phyloP scores from a whole-genome alignment of 2,797 vertebrate genomes.

The Avahi laniger region DNA sequence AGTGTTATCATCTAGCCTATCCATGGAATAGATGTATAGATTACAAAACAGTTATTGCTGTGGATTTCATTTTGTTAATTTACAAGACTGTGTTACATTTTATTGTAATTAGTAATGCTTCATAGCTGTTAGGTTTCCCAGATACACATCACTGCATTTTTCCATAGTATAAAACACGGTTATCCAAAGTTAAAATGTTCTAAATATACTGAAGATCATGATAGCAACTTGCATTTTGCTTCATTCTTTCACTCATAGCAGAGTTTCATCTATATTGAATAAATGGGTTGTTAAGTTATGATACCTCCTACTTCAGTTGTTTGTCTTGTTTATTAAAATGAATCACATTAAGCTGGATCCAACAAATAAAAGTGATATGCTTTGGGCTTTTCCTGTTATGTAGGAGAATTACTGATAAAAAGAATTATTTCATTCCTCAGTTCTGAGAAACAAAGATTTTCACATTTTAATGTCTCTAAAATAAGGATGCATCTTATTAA shows the following conservation, averaged over 20 bases:
- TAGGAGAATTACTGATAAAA: not conserved
- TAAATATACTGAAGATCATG: constrained; percentile 41
- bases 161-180: constrained; percentile 25
- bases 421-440: not conserved
- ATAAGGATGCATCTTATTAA: not conserved
- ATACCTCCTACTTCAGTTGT: not conserved
- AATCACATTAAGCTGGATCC: constrained; percentile 28
- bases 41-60: constrained; percentile 44
- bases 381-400: constrained; percentile 8
- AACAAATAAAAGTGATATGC: not conserved
- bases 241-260: constrained; percentile 26
- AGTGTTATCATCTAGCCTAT: constrained; percentile 3
- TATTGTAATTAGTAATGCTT: constrained; percentile 59
- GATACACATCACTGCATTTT: constrained; percentile 51
- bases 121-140: constrained; percentile 51
- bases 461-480: constrained; percentile 30
- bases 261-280: constrained; percentile 32
- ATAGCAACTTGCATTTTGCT: not conserved
- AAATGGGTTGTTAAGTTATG: not conserved
- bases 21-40: not conserved
- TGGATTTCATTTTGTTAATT: constrained; percentile 35
- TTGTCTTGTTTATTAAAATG: constrained; percentile 37
- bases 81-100: constrained; percentile 42
- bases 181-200: constrained; percentile 45
- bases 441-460: constrained; percentile 24